These are phyloP conservation scores for Brachionus rotundiformis DNA, from an alignment of 1,140 invertebrate species.

Conservation along the genomic window DNA sequence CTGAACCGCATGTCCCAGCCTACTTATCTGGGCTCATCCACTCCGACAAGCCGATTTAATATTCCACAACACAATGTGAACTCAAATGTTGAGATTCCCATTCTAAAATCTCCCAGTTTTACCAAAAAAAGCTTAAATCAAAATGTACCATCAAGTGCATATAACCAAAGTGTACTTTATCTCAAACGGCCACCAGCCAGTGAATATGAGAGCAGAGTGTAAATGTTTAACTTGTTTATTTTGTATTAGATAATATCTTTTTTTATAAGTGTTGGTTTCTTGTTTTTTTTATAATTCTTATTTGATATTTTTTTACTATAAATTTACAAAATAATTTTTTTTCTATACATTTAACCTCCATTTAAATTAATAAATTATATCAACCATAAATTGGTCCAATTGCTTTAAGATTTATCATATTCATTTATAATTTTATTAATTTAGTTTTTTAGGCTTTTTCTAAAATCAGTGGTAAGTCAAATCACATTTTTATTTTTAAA, in stretches of 20 bases:
- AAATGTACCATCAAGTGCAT: constrained; percentile 1
- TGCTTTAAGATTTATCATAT: no score
- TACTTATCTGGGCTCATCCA: neutral
- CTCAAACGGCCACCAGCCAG: neutral
- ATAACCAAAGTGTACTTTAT: neutral
- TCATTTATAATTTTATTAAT: no score
- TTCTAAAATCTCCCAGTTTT: neutral
- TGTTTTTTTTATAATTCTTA: neutral
- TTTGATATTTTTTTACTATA: neutral
- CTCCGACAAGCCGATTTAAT: neutral
- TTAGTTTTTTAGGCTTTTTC: no score
- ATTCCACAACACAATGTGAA: neutral
- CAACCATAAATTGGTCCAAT: neutral
- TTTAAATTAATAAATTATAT: constrained; percentile 14
- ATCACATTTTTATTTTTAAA: no score
- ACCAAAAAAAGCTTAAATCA: neutral
- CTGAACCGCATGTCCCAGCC: constrained; percentile 12
- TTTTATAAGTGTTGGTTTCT: neutral
- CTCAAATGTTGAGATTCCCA: constrained; percentile 8
- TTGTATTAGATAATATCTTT: neutral
- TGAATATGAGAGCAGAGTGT: constrained; percentile 35
- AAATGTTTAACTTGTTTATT: neutral
- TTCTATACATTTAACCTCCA: neutral
- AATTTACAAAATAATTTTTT: neutral
- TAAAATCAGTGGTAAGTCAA: no score